A percentile compares a stretch with the other conserved stretches of the same genome.
phyloP scores from a whole-genome alignment of 2,888 invertebrate species.

The Hermaeophaga mercurialis region DNA sequence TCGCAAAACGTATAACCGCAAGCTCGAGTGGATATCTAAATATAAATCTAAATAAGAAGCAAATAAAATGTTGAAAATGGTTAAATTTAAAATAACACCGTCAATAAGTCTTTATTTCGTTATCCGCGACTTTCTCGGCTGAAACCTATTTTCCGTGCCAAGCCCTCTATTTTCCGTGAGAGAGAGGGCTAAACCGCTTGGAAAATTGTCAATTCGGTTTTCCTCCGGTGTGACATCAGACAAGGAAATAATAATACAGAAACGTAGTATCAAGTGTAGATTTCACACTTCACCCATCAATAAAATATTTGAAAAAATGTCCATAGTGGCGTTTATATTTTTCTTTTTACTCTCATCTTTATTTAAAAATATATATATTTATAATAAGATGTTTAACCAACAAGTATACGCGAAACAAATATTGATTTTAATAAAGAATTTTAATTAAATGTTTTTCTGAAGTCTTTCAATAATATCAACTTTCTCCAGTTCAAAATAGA shows the following conservation, averaged over 20 bases:
- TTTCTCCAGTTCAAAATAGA: too few species aligned
- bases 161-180: slow-evolving; percentile 53
- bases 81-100: slow-evolving; percentile 48
- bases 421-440: too few species aligned
- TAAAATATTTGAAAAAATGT: slow-evolving; percentile 11
- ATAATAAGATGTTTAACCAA: too few species aligned
- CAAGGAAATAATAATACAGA: slow-evolving; percentile 54
- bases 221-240: slow-evolving; percentile 52
- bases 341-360: too few species aligned
- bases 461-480: too few species aligned
- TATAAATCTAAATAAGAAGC: slow-evolving; percentile 40
- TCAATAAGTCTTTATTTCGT: slow-evolving; percentile 55
- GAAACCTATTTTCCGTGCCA: slow-evolving; percentile 49
- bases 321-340: not conserved
- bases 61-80: slow-evolving; percentile 38
- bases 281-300: slow-evolving; percentile 13
- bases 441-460: too few species aligned
- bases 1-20: slow-evolving; percentile 22
- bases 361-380: too few species aligned
- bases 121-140: slow-evolving; percentile 48
- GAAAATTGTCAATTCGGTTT: slow-evolving; percentile 71
- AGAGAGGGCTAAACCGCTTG: slow-evolving; percentile 65
- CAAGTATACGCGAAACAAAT: too few species aligned
- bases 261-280: slow-evolving; percentile 32
- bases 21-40: slow-evolving; percentile 34